Base-by-base conservation (phyloP, 2,888 invertebrate genomes). In the Trachelus troglodyta region DNA sequence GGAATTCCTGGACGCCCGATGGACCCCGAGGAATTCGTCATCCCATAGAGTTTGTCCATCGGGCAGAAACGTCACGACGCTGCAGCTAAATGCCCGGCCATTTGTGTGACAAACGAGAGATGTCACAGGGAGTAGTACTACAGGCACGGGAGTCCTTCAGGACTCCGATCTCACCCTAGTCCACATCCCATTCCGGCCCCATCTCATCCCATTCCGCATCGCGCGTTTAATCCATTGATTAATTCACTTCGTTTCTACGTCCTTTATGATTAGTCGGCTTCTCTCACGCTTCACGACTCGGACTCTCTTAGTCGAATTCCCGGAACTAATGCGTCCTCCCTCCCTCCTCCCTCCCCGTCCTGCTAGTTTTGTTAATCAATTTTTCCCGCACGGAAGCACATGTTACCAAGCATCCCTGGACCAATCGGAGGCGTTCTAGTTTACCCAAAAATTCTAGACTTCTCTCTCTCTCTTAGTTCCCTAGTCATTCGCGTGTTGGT, bases 101-200 rank as follows among this genome's bases (percentile, higher is more conserved):
- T 91, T 91, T 91, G 85, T 85, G 87, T 91, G 91, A 91, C 90
- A 90, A 90, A 90, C 89, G 90, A 90, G 90, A 87, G 83, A 86
- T 83, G 89, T 90, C 90, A 88, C 85, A 86, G 80, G 80, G 30
- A 34, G 77, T 73, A 75, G 74, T 9, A 9, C 56, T 56, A 56
- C 56, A 23, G 56, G 56, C 56, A 56, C 56, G 23, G 56, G 56
- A 23, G 56, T 56, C 56, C 56, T 56, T 23, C 23, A 56, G 56
- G 74, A 75, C 77, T 69, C 75, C 69, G 74, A 77, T 69, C 40
- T 78, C 80, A 80, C 81, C 79, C 78, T 75, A 76, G 74, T 34
- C 56, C 56, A 56, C 56, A 6, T 56, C 56, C 56, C 23, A 23
- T 56, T 56, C 56, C 56, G 2, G 56, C 56, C 79, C 79, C 82